Percentiles rank a stretch among this genome's conserved stretches.
Evolutionary conservation across 2,113 vertebrate species (phyloP).

Genomic region (Dolichallabes microphthalmus): DNA sequence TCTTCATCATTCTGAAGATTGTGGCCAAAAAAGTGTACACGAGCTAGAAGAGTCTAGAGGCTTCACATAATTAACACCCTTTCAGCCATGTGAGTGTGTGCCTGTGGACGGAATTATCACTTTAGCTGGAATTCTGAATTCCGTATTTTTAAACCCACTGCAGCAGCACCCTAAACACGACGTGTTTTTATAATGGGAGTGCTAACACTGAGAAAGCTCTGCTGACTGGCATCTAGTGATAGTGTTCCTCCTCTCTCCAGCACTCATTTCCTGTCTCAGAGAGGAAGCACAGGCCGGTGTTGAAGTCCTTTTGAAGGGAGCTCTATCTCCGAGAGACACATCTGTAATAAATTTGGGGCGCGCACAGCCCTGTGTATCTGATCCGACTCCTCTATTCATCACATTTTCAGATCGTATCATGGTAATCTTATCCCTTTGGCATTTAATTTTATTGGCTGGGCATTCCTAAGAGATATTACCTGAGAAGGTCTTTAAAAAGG

Average conservation of each 20-base stretch:
- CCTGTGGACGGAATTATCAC: background rate
- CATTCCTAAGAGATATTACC: slow-evolving; percentile 50
- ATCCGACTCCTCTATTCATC: slow-evolving; percentile 56
- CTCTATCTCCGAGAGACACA: slow-evolving; percentile 48
- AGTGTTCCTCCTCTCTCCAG: slow-evolving; percentile 32
- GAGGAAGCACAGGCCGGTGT: slow-evolving; percentile 28
- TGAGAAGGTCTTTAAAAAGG: slow-evolving; percentile 26
- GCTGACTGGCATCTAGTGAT: slow-evolving; percentile 42
- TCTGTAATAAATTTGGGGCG: slow-evolving; percentile 57
- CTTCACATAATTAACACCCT: background rate
- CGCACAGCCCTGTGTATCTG: slow-evolving; percentile 43
- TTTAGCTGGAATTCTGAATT: background rate
- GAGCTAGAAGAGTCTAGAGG: background rate
- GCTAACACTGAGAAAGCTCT: slow-evolving; percentile 22
- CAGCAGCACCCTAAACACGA: slow-evolving; percentile 32
- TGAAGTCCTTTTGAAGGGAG: slow-evolving; percentile 39
- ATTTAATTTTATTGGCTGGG: slow-evolving; percentile 55
- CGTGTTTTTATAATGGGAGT: slow-evolving; percentile 21
- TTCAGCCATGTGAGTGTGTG: background rate
- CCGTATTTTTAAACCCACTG: slow-evolving; percentile 24
- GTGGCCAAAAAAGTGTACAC: background rate
- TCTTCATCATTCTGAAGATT: background rate
- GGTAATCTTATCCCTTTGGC: slow-evolving; percentile 54
- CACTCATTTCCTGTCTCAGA: slow-evolving; percentile 54
- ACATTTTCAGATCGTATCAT: slow-evolving; percentile 57